These are phyloP conservation scores for Lochmaea crataegi DNA, from an alignment of 2,888 invertebrate species.

Conservation along the genomic window DNA sequence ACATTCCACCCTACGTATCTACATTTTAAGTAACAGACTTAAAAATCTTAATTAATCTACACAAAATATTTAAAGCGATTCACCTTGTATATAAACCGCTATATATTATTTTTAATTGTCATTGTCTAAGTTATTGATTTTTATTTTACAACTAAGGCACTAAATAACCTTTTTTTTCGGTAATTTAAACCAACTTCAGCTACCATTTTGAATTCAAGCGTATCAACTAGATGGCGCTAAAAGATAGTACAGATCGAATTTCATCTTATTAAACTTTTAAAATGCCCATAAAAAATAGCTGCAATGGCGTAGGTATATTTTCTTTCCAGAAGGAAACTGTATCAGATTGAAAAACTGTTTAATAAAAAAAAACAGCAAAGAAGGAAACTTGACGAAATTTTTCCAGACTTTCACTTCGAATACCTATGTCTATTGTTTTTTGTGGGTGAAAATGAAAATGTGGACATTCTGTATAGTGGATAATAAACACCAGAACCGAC, in stretches of 20 bases:
- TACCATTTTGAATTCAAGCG: background rate
- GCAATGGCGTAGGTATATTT: background rate
- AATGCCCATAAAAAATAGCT: constrained; percentile 28
- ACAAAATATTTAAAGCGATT: background rate
- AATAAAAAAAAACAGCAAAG: too few species aligned
- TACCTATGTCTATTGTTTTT: too few species aligned
- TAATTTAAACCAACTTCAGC: background rate
- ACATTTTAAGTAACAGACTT: constrained; percentile 1
- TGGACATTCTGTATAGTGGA: constrained; percentile 12
- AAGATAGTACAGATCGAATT: constrained; percentile 33
- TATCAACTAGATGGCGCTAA: constrained; percentile 36
- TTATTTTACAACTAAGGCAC: background rate
- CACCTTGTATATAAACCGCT: background rate
- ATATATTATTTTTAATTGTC: background rate
- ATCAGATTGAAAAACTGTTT: too few species aligned
- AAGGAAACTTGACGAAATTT: too few species aligned
- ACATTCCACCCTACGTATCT: constrained; percentile 44
- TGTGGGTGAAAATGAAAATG: background rate
- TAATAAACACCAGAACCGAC: constrained; percentile 42
- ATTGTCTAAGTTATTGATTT: constrained; percentile 1
- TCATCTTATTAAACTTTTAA: constrained; percentile 36
- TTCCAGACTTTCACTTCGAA: too few species aligned
- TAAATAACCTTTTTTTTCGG: background rate
- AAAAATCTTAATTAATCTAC: too few species aligned
- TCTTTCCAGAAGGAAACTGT: background rate